phyloP scores from a whole-genome alignment of 2,113 vertebrate genomes.

The Nothobranchius furzeri region DNA sequence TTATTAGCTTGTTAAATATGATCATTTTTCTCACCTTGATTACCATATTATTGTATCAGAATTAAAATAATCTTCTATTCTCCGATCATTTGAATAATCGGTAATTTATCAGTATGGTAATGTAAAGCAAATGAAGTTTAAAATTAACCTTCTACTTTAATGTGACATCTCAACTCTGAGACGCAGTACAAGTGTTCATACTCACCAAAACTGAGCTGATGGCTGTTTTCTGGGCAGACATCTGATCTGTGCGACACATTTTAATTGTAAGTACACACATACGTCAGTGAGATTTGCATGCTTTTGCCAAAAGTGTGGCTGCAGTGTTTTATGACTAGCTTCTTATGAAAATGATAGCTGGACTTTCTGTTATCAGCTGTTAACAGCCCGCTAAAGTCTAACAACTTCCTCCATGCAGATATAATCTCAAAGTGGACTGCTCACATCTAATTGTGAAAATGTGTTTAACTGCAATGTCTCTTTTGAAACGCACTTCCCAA shows the following conservation, averaged over 20 bases:
- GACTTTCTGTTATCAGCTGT: conserved; percentile 21
- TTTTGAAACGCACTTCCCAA: too few species aligned
- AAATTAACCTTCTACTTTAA: too few species aligned
- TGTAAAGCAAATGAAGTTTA: too few species aligned
- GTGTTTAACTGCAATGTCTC: too few species aligned
- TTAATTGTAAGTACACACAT: neutral
- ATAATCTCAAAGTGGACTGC: neutral
- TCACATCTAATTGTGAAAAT: too few species aligned
- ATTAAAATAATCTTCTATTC: too few species aligned
- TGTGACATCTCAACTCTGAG: neutral
- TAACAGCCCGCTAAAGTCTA: conserved; percentile 2
- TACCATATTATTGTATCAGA: too few species aligned
- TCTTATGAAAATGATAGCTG: neutral
- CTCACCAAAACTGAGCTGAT: conserved; percentile 71
- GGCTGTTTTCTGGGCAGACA: conserved; percentile 28
- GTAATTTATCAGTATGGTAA: too few species aligned
- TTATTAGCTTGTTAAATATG: too few species aligned
- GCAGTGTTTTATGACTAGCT: conserved; percentile 23
- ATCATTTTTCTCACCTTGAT: too few species aligned
- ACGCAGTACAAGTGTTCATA: neutral
- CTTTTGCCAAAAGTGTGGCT: conserved; percentile 6
- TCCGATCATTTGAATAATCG: too few species aligned
- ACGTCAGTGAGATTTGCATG: conserved; percentile 25
- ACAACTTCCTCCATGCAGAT: conserved; percentile 41
- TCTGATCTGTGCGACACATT: conserved; percentile 59